These are phyloP conservation scores for Diprion similis DNA, from an alignment of 1,140 invertebrate species.

Conservation along the genomic window DNA sequence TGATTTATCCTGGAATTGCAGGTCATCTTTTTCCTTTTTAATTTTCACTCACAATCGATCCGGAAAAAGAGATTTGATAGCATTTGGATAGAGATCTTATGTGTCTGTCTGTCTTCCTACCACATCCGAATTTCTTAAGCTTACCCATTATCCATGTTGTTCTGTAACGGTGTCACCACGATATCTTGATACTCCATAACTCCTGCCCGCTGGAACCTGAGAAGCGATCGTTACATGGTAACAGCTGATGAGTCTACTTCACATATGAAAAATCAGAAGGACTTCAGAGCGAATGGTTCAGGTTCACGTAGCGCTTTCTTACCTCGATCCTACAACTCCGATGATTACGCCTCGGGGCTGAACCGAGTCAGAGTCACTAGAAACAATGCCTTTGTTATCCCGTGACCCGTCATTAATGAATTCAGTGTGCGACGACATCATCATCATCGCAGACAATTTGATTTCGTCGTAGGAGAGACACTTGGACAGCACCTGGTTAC, in stretches of 20 bases:
- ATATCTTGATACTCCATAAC: conserved; percentile 69
- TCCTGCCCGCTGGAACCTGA: conserved; percentile 55
- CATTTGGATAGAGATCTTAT: not conserved
- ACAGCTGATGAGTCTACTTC: not conserved
- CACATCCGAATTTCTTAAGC: conserved; percentile 11
- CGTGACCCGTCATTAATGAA: conserved; percentile 71
- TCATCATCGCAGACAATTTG: conserved; percentile 67
- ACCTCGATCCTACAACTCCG: conserved; percentile 50
- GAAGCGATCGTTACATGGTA: not conserved
- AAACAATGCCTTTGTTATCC: conserved; percentile 64
- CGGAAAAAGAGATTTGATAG: too few relatives aligned
- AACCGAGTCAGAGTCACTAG: conserved; percentile 42
- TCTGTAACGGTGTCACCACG: conserved; percentile 60
- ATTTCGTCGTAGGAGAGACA: conserved; percentile 69
- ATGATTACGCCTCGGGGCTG: conserved; percentile 55
- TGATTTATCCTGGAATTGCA: too few relatives aligned
- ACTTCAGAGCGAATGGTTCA: too few relatives aligned
- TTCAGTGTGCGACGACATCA: conserved; percentile 66
- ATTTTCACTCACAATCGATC: too few relatives aligned
- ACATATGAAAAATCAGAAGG: too few relatives aligned
- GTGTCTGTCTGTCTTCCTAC: not conserved
- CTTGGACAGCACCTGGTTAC: conserved; percentile 52
- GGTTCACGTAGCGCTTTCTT: conserved; percentile 13
- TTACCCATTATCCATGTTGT: conserved; percentile 61
- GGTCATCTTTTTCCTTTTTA: too few relatives aligned